Conservation (phyloP, 2,113 vertebrate species). For the Thamnophis sirtalis region DNA sequence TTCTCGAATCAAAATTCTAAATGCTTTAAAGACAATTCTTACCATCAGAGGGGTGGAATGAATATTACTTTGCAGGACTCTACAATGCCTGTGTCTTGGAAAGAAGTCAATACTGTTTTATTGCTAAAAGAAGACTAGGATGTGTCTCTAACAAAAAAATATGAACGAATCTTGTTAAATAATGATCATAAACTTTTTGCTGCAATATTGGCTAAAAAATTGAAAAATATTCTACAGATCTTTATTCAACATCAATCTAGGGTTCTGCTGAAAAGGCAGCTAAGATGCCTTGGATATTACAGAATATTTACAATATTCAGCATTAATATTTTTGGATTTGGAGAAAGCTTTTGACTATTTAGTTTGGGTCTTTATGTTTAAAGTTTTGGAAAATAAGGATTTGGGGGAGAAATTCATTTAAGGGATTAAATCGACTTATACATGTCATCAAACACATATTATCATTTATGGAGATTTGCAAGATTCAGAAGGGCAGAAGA, state of each 20-base stretch:
- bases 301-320: not conserved
- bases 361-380: not conserved
- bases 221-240: not conserved
- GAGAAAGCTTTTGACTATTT: not conserved
- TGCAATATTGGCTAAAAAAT: not conserved
- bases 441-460: not conserved
- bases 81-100: not conserved
- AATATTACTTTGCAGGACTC: not conserved
- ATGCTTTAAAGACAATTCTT: not conserved
- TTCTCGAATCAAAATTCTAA: not conserved
- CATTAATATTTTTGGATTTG: not conserved
- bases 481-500: not conserved
- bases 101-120: not conserved
- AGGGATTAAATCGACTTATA: not conserved
- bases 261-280: not conserved
- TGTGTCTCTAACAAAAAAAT: not conserved
- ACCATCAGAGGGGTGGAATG: not conserved
- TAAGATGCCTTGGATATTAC: not conserved
- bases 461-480: not conserved
- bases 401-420: not conserved
- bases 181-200: not conserved
- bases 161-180: not conserved
- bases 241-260: not conserved
- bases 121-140: not conserved
- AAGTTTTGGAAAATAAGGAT: not conserved